Evolutionary conservation across 2,888 invertebrate genomes (phyloP).

Genomic region (Sarcophaga subvicina): DNA sequence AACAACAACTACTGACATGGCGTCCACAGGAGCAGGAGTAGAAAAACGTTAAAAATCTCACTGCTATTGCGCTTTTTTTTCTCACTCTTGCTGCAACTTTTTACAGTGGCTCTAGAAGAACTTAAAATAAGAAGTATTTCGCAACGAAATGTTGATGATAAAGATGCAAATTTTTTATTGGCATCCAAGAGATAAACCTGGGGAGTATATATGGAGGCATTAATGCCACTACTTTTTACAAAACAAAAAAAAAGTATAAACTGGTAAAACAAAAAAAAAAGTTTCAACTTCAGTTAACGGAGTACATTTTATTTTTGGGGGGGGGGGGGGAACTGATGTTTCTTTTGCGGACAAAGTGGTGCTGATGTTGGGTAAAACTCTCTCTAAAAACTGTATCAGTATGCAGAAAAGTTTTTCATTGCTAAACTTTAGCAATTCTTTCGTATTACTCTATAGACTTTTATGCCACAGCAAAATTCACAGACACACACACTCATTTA

Average conservation of each 20-base stretch:
- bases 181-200: constrained; percentile 51
- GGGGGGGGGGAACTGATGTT: constrained; percentile 13
- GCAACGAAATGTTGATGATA: constrained; percentile 64
- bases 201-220: constrained; percentile 34
- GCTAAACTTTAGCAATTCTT: constrained; percentile 68
- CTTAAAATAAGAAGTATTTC: constrained; percentile 16
- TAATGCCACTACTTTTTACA: constrained; percentile 42
- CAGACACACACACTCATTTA: not conserved
- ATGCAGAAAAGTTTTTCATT: constrained; percentile 68
- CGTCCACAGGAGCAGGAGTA: constrained; percentile 51
- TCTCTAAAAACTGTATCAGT: constrained; percentile 67
- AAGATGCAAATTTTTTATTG: constrained; percentile 69
- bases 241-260: not conserved
- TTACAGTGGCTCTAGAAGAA: constrained; percentile 45
- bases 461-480: constrained; percentile 21
- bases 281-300: constrained; percentile 42
- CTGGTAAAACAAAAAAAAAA: constrained; percentile 42
- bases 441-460: constrained; percentile 63
- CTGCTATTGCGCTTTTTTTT: constrained; percentile 31
- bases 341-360: constrained; percentile 58
- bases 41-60: constrained; percentile 66
- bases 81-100: constrained; percentile 17
- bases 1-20: not conserved
- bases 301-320: constrained; percentile 1
- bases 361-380: constrained; percentile 50